Evolutionary conservation across 2,797 vertebrate genomes (phyloP).

Genomic region (Etheostoma perlongum): DNA sequence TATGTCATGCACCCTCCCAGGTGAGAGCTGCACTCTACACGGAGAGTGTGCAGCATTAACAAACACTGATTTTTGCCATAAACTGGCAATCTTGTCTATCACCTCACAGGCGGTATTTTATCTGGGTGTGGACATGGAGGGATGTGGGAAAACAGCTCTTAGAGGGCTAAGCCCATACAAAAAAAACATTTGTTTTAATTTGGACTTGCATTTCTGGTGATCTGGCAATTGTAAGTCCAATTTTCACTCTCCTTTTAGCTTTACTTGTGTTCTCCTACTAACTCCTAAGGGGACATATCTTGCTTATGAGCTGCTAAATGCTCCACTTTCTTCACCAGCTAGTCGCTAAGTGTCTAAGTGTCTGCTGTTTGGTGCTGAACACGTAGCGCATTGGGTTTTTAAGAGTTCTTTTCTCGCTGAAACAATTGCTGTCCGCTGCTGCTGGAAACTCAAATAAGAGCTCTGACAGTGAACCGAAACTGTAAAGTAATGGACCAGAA

Average conservation of each 20-base stretch:
- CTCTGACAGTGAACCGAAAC: not conserved
- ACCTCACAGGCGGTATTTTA: too few relatives aligned
- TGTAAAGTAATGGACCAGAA: not conserved
- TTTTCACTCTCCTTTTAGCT: not conserved
- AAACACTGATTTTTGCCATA: too few relatives aligned
- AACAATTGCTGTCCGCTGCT: slow-evolving; percentile 9
- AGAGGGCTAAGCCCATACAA: too few relatives aligned
- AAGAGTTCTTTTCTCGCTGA: not conserved
- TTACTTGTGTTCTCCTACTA: not conserved
- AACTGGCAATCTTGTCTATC: too few relatives aligned
- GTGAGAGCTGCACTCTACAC: too few relatives aligned
- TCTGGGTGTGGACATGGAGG: too few relatives aligned
- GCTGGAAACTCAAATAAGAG: too few relatives aligned
- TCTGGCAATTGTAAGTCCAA: not conserved
- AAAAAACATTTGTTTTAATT: not conserved
- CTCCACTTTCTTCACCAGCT: not conserved
- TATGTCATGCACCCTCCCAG: too few relatives aligned
- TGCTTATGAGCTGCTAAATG: not conserved
- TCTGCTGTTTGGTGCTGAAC: not conserved
- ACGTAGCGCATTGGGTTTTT: not conserved
- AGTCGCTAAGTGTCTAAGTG: not conserved
- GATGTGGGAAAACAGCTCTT: too few relatives aligned
- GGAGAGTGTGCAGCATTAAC: too few relatives aligned
- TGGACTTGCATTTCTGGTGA: not conserved
- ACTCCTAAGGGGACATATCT: not conserved